Evolutionary conservation across 1,140 invertebrate species (phyloP), one percentile per base, ranked within the genome.

Genomic region (Papilio dardanus): DNA sequence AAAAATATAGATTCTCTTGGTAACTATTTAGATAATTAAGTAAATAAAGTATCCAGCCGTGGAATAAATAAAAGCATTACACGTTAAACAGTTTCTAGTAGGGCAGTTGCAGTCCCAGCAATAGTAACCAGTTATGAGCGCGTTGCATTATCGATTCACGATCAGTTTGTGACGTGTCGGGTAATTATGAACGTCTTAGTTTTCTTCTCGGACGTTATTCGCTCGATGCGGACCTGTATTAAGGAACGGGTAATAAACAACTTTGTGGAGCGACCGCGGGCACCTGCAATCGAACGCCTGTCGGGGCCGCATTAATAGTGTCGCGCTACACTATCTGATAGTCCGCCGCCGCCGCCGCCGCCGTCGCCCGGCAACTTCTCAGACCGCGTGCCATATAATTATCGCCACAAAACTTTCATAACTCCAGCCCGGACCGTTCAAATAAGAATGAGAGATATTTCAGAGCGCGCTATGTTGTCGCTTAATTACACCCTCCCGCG

Each of bases 381-480:
- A 81, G 77, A 35, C 66, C 75, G 76, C 77, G 50, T 77, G 75
- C 81, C 77, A 66, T 90, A 81, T 86, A 88, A 91, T 91, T 89
- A 92, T 85, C 82, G 80, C 82, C 79, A 85, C 86, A 85, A 88
- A 87, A 89, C 85, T 90, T 87, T 86, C 88, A 90, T 92, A 90
- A 89, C 81, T 84, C 76, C 77, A 74, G 71, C 71, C 79, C 74
- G 73, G 79, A 77, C 79, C 85, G 78, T 83, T 87, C 80, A 87
- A 86, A 88, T 86, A 85, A 88, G 86, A 89, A 88, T 88, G 83
- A 89, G 83, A 91, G 81, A 92, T 89, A 91, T 86, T 90, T 91
- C 85, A 88, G 76, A 69, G 77, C 76, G 83, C 79, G 81, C 81
- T 78, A 80, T 82, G 81, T 87, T 88, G 87, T 86, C 85, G 76